Evolutionary conservation across 1,140 invertebrate genomes (phyloP).

Genomic region (Papilio polytes): DNA sequence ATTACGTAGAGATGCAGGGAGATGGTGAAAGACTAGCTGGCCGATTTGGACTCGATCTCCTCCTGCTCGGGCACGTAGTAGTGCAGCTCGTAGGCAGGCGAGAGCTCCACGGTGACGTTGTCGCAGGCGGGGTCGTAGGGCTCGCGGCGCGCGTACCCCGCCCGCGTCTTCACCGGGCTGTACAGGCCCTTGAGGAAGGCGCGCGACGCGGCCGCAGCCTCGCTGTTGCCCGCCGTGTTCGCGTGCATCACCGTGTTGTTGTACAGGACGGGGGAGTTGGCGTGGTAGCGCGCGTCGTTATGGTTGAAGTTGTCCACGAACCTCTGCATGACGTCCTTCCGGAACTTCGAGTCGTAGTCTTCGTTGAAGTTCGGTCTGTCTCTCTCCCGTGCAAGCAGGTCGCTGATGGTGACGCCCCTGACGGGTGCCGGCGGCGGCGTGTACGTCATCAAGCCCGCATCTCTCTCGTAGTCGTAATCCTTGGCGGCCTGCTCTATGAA

Average conservation of each 20-base stretch:
- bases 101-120: conserved; percentile 64
- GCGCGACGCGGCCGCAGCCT: conserved; percentile 62
- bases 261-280: conserved; percentile 69
- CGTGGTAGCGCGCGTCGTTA: conserved; percentile 66
- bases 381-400: conserved; percentile 43
- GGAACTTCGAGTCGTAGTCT: conserved; percentile 69
- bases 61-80: conserved; percentile 76
- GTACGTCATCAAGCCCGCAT: conserved; percentile 50
- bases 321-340: conserved; percentile 67
- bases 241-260: conserved; percentile 69
- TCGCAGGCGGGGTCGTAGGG: conserved; percentile 62
- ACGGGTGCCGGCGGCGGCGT: conserved; percentile 52
- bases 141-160: conserved; percentile 39
- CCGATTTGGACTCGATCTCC: conserved; percentile 49
- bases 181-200: conserved; percentile 62
- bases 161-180: conserved; percentile 31
- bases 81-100: conserved; percentile 74
- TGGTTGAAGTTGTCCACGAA: conserved; percentile 76
- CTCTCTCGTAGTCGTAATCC: conserved; percentile 59
- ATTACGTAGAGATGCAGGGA: conserved; percentile 34
- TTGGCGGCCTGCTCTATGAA: conserved; percentile 64
- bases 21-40: conserved; percentile 47
- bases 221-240: conserved; percentile 44
- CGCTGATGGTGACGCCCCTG: conserved; percentile 52
- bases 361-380: conserved; percentile 48